phyloP scores from a whole-genome alignment of 2,888 invertebrate species.

The Chydorus sphaericus region DNA sequence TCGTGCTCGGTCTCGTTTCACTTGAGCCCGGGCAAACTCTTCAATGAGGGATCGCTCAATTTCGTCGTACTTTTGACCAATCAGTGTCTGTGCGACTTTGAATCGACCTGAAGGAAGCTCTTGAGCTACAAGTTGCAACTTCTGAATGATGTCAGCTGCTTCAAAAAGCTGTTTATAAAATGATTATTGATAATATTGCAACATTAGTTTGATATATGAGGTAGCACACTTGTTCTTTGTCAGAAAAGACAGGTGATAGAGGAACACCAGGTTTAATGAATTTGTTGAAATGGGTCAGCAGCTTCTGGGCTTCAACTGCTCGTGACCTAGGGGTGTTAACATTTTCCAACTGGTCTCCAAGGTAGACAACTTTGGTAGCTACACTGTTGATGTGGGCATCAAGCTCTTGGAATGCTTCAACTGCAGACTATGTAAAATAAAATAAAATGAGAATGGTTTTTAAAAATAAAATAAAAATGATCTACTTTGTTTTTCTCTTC shows the following conservation, averaged over 20 bases:
- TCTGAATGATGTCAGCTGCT: conserved; percentile 95
- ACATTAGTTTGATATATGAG: neutral
- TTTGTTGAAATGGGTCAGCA: conserved; percentile 82
- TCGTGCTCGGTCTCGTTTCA: conserved; percentile 49
- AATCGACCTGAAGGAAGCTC: conserved; percentile 72
- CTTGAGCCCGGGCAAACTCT: conserved; percentile 79
- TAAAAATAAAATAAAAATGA: conserved; percentile 10
- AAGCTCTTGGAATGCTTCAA: conserved; percentile 74
- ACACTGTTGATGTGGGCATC: conserved; percentile 94
- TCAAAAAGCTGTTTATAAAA: conserved; percentile 55
- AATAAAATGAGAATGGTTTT: neutral
- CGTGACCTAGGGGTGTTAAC: conserved; percentile 86
- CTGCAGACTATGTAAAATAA: conserved; percentile 45
- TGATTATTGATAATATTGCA: conserved; percentile 4
- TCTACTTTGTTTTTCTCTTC: conserved; percentile 70
- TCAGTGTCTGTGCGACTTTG: conserved; percentile 56
- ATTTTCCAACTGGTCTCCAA: conserved; percentile 96
- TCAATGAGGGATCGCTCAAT: conserved; percentile 80
- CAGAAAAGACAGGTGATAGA: conserved; percentile 71
- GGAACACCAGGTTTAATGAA: conserved; percentile 76
- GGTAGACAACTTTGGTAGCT: conserved; percentile 90
- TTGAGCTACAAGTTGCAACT: conserved; percentile 85
- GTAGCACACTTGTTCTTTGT: conserved; percentile 50
- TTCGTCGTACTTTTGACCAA: conserved; percentile 75
- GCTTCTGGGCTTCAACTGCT: conserved; percentile 83